phyloP scores from a whole-genome alignment of 2,888 invertebrate genomes.

The Sceliomorpha sp. region DNA sequence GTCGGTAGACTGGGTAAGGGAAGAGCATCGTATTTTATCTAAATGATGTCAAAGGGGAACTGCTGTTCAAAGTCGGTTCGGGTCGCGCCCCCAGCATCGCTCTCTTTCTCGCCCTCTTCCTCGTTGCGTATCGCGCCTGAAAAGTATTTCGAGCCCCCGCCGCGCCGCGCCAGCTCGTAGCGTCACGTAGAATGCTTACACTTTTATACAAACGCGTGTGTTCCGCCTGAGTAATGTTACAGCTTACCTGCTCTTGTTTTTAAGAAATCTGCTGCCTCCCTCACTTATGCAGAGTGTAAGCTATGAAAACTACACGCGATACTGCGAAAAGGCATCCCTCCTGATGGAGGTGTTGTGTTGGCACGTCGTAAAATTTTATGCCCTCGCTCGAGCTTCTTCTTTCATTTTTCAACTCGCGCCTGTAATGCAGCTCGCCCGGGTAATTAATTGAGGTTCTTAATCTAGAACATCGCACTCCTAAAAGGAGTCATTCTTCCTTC shows the following conservation, averaged over 20 bases:
- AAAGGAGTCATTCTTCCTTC: slow-evolving; percentile 8
- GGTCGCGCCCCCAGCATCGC: slow-evolving; percentile 58
- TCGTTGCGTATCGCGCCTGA: slow-evolving; percentile 1
- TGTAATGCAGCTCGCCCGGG: neutral
- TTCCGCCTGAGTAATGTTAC: slow-evolving; percentile 11
- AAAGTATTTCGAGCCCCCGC: slow-evolving; percentile 16
- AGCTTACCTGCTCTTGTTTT: slow-evolving; percentile 20
- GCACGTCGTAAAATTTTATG: slow-evolving; percentile 72
- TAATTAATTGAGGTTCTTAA: slow-evolving; percentile 31
- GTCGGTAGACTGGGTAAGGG: slow-evolving; percentile 59
- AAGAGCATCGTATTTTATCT: slow-evolving; percentile 73
- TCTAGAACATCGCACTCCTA: slow-evolving; percentile 8
- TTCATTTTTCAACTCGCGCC: slow-evolving; percentile 16
- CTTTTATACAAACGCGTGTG: slow-evolving; percentile 14
- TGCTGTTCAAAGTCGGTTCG: slow-evolving; percentile 58
- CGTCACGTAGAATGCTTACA: slow-evolving; percentile 8
- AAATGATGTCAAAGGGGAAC: slow-evolving; percentile 74
- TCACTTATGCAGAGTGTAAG: slow-evolving; percentile 24
- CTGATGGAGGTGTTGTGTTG: slow-evolving; percentile 75
- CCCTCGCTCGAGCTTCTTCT: slow-evolving; percentile 3
- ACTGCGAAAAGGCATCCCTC: slow-evolving; percentile 61
- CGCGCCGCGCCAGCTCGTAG: slow-evolving; percentile 2
- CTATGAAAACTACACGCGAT: slow-evolving; percentile 41
- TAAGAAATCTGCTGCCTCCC: slow-evolving; percentile 18
- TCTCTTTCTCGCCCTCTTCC: slow-evolving; percentile 29